A percentile compares a stretch with the other conserved stretches of the same genome.
These are phyloP conservation scores for Tipula lateralis DNA, from an alignment of 2,888 invertebrate genomes.

Conservation along the genomic window DNA sequence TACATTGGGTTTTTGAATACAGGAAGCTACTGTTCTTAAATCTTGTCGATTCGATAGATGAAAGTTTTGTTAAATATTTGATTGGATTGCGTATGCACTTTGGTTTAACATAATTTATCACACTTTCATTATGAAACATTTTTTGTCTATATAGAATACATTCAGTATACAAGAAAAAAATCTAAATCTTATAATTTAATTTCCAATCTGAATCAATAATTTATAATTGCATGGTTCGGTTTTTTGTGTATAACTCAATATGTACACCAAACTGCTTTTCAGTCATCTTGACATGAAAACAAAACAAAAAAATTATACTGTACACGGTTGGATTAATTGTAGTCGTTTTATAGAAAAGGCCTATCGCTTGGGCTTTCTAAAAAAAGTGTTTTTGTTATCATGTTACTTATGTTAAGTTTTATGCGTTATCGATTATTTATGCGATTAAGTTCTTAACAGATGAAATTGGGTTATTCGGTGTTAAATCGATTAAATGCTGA, in stretches of 20 bases:
- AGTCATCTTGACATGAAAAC: neutral
- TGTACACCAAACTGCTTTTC: neutral
- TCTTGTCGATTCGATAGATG: neutral
- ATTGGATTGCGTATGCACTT: neutral
- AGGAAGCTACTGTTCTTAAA: neutral
- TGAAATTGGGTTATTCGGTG: neutral
- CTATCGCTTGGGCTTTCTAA: neutral
- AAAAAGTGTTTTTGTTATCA: neutral
- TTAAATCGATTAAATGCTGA: too few relatives aligned
- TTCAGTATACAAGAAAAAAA: neutral
- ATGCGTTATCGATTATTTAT: neutral
- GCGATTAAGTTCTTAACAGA: neutral
- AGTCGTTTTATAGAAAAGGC: neutral
- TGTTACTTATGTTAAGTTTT: neutral
- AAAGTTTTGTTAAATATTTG: neutral
- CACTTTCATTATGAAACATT: neutral
- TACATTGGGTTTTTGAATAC: neutral
- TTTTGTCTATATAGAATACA: neutral
- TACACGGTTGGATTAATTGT: neutral
- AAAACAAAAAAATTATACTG: neutral
- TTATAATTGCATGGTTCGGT: neutral
- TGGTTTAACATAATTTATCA: neutral
- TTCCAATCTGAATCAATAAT: constrained; percentile 19
- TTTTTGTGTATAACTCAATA: neutral
- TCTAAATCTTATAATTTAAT: neutral